Percentiles rank a stretch among this genome's conserved stretches.
These are phyloP conservation scores for Chaetura pelagica DNA, from an alignment of 2,113 vertebrate genomes.

Conservation along the genomic window DNA sequence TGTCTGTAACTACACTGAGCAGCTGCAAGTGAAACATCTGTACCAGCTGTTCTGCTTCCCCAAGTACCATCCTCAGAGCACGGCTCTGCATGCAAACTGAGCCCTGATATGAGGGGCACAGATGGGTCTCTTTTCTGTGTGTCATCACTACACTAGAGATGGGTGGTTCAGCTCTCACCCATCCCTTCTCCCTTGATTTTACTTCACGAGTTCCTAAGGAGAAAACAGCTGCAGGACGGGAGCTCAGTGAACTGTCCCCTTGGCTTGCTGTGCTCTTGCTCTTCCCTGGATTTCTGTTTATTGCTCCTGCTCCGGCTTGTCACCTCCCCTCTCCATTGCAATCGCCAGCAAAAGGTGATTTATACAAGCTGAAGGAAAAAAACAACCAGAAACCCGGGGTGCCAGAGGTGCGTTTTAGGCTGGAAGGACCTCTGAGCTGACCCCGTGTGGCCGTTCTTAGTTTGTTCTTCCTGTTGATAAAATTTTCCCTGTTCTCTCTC, in stretches of 20 bases:
- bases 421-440: constrained; percentile 8
- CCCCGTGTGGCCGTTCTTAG: constrained; percentile 24
- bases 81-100: neutral
- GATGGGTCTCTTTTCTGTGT: neutral
- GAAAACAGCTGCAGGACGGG: neutral
- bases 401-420: neutral
- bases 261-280: neutral
- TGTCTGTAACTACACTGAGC: neutral
- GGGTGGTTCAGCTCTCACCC: neutral
- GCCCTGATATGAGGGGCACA: neutral
- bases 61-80: neutral
- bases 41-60: neutral
- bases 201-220: neutral
- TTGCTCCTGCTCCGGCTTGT: neutral
- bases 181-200: neutral
- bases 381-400: neutral
- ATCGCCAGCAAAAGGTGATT: neutral
- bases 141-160: neutral
- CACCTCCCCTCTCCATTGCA: neutral
- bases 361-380: neutral
- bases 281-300: neutral
- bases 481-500: neutral
- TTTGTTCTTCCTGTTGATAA: neutral
- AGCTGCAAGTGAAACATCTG: neutral
- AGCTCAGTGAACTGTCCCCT: neutral